Base-by-base conservation (phyloP, 2,797 vertebrate genomes). In the Triplophysa yarkandensis region DNA sequence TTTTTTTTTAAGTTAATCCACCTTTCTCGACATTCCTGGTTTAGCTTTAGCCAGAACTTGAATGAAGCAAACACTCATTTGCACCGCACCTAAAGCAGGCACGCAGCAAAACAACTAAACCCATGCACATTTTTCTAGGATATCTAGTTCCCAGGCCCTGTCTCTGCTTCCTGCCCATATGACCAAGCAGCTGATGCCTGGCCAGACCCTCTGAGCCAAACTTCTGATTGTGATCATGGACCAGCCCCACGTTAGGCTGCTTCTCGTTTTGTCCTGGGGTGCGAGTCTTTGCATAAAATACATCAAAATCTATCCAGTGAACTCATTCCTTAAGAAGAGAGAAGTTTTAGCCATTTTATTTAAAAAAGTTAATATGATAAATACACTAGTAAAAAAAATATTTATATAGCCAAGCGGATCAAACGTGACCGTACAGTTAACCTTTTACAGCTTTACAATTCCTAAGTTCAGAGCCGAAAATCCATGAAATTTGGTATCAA, bases 151-250 rank as follows among this genome's bases (percentile, higher is more conserved):
- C 64, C 34, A 76, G 65, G n/a, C 66, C 63, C n/a, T 32, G 34
- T 54, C 48, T 16, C 23, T 48, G 39, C 36, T 58, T 52, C 61
- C 55, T 76, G 68, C 30, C 58, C 55, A 46, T 21, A 66, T 74
- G 66, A 77, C 67, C 36, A 74, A 34, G 72, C 72, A 80, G 69
- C 69, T 78, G 80, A 84, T 74, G 50, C 23, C 77, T 74, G 75
- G 77, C 80, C 81, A 83, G 34, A 32, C 17, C 69, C 46, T 52
- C 39, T 39, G 19, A 63, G 71, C 70, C 81, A 84, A 81, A 84
- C 74, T 81, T 83, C 79, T 82, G 68, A 54, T 82, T 70, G 80
- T 68, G 30, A 81, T 83, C 62, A 78, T 52, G 19, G 19, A 52
- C 36, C 63, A 48, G 27, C 32, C 19, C 16, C 43, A 54, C 21